Conservation (phyloP, 1,140 invertebrate genomes). For the Rhopalosiphum padi region DNA sequence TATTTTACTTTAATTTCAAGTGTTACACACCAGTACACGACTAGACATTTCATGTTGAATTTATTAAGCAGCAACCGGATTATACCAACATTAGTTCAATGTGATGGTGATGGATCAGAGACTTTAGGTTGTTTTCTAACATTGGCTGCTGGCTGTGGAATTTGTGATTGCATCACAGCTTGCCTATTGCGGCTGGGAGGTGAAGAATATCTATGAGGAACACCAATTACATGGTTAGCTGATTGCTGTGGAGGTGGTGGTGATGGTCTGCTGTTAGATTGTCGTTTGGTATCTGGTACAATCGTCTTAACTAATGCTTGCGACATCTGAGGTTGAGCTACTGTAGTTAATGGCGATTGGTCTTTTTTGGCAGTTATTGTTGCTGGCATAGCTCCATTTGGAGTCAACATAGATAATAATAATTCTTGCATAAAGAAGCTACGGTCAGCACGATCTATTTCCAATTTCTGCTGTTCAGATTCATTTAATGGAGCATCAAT, state of each 20-base stretch:
- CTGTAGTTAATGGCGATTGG: background rate
- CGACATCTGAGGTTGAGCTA: background rate
- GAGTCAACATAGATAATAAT: conserved; percentile 69
- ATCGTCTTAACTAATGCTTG: conserved; percentile 1
- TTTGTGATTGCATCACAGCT: conserved; percentile 52
- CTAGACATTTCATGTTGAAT: conserved; percentile 48
- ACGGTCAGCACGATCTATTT: conserved; percentile 71
- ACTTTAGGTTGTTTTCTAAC: conserved; percentile 54
- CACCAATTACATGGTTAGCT: conserved; percentile 10
- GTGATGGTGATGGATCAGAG: conserved; percentile 32
- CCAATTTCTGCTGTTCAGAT: conserved; percentile 67
- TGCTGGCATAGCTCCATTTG: background rate
- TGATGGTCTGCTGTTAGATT: conserved; percentile 17
- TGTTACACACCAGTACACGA: conserved; percentile 55
- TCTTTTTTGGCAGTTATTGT: conserved; percentile 32
- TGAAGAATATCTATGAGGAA: conserved; percentile 49
- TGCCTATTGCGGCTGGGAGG: conserved; percentile 39
- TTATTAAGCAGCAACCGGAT: conserved; percentile 26
- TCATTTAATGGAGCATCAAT: conserved; percentile 69
- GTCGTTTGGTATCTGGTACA: conserved; percentile 31
- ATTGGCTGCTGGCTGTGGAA: conserved; percentile 51
- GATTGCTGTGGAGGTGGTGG: conserved; percentile 27
- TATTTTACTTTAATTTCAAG: conserved; percentile 48
- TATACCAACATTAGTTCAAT: conserved; percentile 3
- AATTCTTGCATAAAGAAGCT: conserved; percentile 76